phyloP scores from a whole-genome alignment of 2,888 invertebrate species.

The Lymantria dispar region DNA sequence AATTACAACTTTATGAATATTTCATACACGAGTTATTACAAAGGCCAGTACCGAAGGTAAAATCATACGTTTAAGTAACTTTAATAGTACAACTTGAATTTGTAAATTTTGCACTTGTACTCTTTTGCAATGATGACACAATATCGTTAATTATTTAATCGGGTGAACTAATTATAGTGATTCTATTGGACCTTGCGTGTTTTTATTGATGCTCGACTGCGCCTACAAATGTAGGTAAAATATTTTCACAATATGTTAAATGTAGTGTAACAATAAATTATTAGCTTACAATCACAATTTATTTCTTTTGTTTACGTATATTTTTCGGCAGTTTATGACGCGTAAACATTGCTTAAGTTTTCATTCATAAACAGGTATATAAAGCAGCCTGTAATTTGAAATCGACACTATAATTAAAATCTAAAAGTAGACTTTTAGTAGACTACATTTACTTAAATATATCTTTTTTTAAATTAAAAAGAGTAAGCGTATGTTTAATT shows the following conservation, averaged over 20 bases:
- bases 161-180: slow-evolving; percentile 26
- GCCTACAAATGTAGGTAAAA: slow-evolving; percentile 19
- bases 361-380: background rate
- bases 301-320: background rate
- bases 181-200: slow-evolving; percentile 30
- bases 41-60: slow-evolving; percentile 60
- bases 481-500: too few species aligned
- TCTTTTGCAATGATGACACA: slow-evolving; percentile 36
- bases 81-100: slow-evolving; percentile 29
- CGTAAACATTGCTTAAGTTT: slow-evolving; percentile 6
- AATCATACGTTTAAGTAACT: slow-evolving; percentile 36
- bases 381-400: background rate
- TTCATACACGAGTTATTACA: slow-evolving; percentile 54
- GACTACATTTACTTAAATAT: too few species aligned
- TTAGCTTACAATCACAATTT: slow-evolving; percentile 1
- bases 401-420: background rate
- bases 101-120: slow-evolving; percentile 32
- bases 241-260: slow-evolving; percentile 27
- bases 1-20: slow-evolving; percentile 60
- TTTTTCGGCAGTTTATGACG: slow-evolving; percentile 15
- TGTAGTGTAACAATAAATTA: slow-evolving; percentile 8
- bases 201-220: slow-evolving; percentile 21
- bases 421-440: too few species aligned
- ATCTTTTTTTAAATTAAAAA: too few species aligned
- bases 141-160: slow-evolving; percentile 35